A percentile compares a stretch with the other conserved stretches of the same genome.
Evolutionary conservation across 30 jellyfish, hydroid and myxozoan genomes (phyloP).

Genomic region (Phacellophora camtschatica): DNA sequence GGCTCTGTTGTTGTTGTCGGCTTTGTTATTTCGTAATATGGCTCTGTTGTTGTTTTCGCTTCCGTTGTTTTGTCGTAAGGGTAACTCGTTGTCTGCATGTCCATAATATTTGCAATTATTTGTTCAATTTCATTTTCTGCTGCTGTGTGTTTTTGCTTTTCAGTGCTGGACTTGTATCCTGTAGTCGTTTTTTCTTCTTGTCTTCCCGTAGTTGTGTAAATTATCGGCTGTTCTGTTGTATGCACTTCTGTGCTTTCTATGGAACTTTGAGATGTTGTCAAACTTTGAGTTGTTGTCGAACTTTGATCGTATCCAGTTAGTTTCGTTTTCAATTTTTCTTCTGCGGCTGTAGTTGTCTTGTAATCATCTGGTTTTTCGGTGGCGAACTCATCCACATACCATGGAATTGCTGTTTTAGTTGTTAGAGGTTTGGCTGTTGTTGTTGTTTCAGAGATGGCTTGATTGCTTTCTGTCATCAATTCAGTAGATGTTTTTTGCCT

Average conservation of each 20-base stretch:
- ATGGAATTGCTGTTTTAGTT: conserved; percentile 4
- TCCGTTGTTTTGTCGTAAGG: background rate
- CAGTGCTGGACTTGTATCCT: background rate
- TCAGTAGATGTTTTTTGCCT: background rate
- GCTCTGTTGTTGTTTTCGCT: background rate
- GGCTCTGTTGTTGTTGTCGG: background rate
- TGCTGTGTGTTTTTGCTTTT: background rate
- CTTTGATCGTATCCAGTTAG: background rate
- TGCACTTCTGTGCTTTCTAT: background rate
- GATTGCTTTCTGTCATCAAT: background rate
- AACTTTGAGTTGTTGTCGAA: background rate
- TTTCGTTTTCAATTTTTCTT: too few species aligned
- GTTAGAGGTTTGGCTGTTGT: background rate
- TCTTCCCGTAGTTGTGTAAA: background rate
- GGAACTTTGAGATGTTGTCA: conserved; percentile 28
- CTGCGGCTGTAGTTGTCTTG: background rate
- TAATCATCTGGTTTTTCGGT: background rate
- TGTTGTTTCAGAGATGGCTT: background rate
- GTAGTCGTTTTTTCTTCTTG: background rate
- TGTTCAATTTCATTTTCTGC: conserved; percentile 47
- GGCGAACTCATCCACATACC: background rate
- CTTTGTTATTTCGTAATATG: background rate
- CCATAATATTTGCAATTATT: conserved; percentile 46
- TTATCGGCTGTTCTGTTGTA: background rate
- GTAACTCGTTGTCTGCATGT: conserved; percentile 28